Evolutionary conservation across 2,888 invertebrate genomes (phyloP).

Genomic region (Spodoptera picta): DNA sequence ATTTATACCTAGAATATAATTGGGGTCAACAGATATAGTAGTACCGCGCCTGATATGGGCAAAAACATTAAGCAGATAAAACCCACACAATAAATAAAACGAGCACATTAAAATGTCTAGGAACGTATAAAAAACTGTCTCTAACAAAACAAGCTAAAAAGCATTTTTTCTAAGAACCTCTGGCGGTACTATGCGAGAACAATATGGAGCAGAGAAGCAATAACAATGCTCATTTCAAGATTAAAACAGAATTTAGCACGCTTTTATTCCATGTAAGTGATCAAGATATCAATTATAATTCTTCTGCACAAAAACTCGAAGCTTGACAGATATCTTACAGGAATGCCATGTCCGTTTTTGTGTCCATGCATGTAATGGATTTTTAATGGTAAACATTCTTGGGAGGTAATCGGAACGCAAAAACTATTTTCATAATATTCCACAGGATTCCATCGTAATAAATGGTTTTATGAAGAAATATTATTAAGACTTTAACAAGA

Average conservation of each 20-base stretch:
- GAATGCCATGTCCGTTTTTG: slow-evolving; percentile 47
- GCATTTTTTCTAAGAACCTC: too few relatives aligned
- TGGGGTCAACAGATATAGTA: slow-evolving; percentile 25
- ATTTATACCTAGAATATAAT: slow-evolving; percentile 14
- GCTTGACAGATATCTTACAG: slow-evolving; percentile 45
- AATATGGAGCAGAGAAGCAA: background rate
- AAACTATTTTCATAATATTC: slow-evolving; percentile 32
- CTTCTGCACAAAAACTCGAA: slow-evolving; percentile 39
- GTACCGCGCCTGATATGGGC: slow-evolving; percentile 16
- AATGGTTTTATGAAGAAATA: slow-evolving; percentile 18
- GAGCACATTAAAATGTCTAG: too few relatives aligned
- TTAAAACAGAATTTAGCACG: slow-evolving; percentile 25
- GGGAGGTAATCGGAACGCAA: slow-evolving; percentile 49
- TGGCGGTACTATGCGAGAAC: too few relatives aligned
- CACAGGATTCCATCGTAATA: slow-evolving; percentile 37
- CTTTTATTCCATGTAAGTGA: slow-evolving; percentile 38
- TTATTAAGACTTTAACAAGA: too few relatives aligned
- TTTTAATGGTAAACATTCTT: slow-evolving; percentile 56
- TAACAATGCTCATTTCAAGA: slow-evolving; percentile 12
- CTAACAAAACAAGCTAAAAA: too few relatives aligned
- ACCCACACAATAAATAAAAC: too few relatives aligned
- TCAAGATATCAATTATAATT: slow-evolving; percentile 51
- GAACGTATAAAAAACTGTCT: too few relatives aligned
- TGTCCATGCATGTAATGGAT: slow-evolving; percentile 45
- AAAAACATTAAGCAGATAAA: too few relatives aligned